Evolutionary conservation across 2,797 vertebrate genomes (phyloP).

Genomic region (Falco columbarius): DNA sequence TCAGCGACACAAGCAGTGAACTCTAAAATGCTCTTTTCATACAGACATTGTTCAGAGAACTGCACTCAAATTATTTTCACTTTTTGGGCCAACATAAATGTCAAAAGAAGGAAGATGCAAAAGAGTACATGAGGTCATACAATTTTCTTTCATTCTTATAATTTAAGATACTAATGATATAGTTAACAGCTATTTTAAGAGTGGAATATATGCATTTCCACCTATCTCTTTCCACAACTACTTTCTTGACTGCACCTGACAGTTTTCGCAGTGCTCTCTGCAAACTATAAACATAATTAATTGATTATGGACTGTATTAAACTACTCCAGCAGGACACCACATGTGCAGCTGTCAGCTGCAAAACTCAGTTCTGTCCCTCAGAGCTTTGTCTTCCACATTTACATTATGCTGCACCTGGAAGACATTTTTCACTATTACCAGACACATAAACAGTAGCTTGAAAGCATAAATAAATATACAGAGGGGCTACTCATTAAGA

Average conservation of each 20-base stretch:
- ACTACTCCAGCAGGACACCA: slow-evolving; percentile 36
- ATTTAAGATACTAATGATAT: background rate
- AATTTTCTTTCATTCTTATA: background rate
- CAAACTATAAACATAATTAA: slow-evolving; percentile 23
- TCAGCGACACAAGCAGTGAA: slow-evolving; percentile 25
- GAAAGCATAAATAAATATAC: slow-evolving; percentile 40
- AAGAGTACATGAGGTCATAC: background rate
- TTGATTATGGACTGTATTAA: slow-evolving; percentile 47
- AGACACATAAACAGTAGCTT: slow-evolving; percentile 3
- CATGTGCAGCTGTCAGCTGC: slow-evolving; percentile 57
- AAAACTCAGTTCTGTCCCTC: background rate
- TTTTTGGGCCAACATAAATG: slow-evolving; percentile 9
- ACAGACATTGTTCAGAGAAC: background rate
- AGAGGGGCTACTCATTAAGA: slow-evolving; percentile 33
- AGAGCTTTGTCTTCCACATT: slow-evolving; percentile 21
- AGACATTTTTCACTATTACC: slow-evolving; percentile 52
- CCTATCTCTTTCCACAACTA: background rate
- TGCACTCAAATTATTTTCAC: slow-evolving; percentile 9
- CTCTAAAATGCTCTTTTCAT: slow-evolving; percentile 28
- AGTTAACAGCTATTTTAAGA: background rate
- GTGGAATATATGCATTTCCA: background rate
- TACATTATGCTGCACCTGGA: slow-evolving; percentile 52
- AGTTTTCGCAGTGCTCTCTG: background rate
- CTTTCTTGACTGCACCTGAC: background rate
- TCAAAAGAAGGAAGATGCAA: background rate